Conservation (phyloP, 2,797 vertebrate species). For the Falco cherrug region DNA sequence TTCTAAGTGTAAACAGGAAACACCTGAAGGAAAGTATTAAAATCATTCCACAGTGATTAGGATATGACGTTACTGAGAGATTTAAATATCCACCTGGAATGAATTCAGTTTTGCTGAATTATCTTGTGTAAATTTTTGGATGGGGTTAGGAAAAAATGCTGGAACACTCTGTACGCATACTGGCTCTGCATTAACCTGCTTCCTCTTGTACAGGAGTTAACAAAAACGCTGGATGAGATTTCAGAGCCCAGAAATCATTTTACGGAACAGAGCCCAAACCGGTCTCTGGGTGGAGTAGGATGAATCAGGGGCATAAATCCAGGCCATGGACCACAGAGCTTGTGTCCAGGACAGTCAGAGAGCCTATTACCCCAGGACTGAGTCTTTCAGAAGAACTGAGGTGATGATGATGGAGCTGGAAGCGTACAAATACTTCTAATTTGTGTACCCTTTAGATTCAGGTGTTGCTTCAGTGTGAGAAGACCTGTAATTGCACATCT, state of each 20-base stretch:
- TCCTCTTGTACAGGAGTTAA: neutral
- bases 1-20: neutral
- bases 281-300: neutral
- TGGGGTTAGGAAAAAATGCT: neutral
- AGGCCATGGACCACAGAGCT: neutral
- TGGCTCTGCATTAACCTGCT: neutral
- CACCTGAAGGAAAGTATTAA: neutral
- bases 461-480: neutral
- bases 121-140: neutral
- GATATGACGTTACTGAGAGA: fast-evolving
- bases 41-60: neutral
- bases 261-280: fast-evolving
- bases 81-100: neutral
- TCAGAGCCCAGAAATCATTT: neutral
- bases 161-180: neutral
- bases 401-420: neutral
- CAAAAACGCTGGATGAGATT: fast-evolving
- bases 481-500: neutral
- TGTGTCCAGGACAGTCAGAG: neutral
- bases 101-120: neutral
- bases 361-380: neutral
- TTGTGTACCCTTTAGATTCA: neutral
- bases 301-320: neutral
- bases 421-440: neutral
- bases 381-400: neutral